Base-by-base conservation (phyloP, 2,888 invertebrate species). In the Cylloceria caligata region DNA sequence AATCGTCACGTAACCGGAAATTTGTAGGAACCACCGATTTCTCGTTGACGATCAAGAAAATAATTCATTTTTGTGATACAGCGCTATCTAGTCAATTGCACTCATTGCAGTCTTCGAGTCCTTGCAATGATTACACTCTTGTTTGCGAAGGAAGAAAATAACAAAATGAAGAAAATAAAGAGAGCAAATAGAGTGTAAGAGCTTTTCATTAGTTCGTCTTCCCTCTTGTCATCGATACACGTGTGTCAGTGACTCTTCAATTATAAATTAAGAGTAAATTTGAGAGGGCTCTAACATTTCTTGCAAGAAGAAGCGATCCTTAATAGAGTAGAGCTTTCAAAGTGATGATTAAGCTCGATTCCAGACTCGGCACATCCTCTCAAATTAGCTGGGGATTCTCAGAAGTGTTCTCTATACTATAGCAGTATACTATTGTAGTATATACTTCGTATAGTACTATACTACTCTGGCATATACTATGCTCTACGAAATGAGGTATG, bases 271-370 rank as follows among this genome's bases (percentile, higher is more conserved):
- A 42, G 21, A 77, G 27, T 27, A 36, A 55, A 16, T 39, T 52
- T 39, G n/a, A 34, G 45, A 39, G 11, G 47, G 13, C 45, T 30
- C 67, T 68, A 68, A 34, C 57, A 68, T 62, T 68, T 55, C 36
- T 62, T 21, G 52, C 9, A 45, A 9, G 11, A 49, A 45, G 65
- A 68, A 62, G 30, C 27, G 36, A 72, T 73, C 49, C 11, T 5
- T 45, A 42, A 77, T 77, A 68, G 24, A 21, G 27, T 30, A 52
- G 27, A 19, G n/a, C 11, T n/a, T 52, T 76, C 72, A 68, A 68
- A 52, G 67, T 34, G 62, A 73, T 62, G 49, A 68, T 81, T 81
- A 21, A 62, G 27, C 67, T 76, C 76, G 67, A 49, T 76, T 72
- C 49, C 52, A 42, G 9, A 16, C 9, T 11, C 60, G 30, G 45